Evolutionary conservation across 2,113 vertebrate genomes (phyloP), one percentile per base, ranked within the genome.

Genomic region (Cheirogaleus medius): DNA sequence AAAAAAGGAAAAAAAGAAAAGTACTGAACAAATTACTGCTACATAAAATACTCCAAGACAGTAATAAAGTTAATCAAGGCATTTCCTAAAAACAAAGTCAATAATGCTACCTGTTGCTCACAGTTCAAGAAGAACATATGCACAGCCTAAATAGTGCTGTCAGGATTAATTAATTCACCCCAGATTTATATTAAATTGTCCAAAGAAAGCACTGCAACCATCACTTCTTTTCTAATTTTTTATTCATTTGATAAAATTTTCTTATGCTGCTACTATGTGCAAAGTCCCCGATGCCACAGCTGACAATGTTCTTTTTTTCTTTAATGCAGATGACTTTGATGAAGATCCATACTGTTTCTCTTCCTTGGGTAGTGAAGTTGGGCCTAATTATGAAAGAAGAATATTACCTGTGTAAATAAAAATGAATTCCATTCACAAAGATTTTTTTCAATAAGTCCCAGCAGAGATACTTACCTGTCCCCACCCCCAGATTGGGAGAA

Each of bases 271-370:
- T 74, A 85, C 39, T 94, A 42, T 52, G 29, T 91, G 29, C 32
- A 68, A 94, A 96, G 23, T 78, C 37, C 54, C 39, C n/a, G 11
- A 37, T 82, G 86, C 29, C 60, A 77, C 3, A 34, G 21, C 29
- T 93, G 49, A 97, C 93, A 76, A 52, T 91, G 39, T 44, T 66
- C n/a, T 60, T 39, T 23, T 90, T 86, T 82, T 96, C 60, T 97
- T 84, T 97, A 81, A 94, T 63, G 42, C 90, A 99, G 98, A 77
- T 95, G 84, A 96, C 91, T 89, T 97, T 68, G 84, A 94, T 58
- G 97, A 82, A 95, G 96, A 94, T 37, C 12, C 64, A 0, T 32
- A 37, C 29, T 66, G 91, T 58, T 52, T 91, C 13, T 60, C 86
- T 97, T 34, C 84, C 74, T 96, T 97, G 63, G 81, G 68, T 39